These are phyloP conservation scores for Zeugodacus cucurbitae DNA, from an alignment of 1,140 invertebrate genomes.

Conservation along the genomic window DNA sequence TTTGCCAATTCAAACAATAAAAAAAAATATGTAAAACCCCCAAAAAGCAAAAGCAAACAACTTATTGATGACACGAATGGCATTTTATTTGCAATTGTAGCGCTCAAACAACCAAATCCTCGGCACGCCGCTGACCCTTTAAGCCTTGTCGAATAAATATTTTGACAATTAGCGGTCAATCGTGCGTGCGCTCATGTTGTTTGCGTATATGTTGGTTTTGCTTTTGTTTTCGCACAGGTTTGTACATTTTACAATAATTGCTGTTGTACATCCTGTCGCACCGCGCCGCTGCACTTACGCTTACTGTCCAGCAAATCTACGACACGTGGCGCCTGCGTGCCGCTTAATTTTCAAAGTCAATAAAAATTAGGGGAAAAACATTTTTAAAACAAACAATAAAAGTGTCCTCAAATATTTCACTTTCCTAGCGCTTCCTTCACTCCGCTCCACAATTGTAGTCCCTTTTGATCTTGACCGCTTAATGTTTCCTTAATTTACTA, in stretches of 20 bases:
- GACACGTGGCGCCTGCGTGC: constrained; percentile 38
- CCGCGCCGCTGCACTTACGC: background rate
- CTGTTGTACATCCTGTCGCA: background rate
- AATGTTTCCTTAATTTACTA: constrained; percentile 31
- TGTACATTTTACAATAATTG: background rate
- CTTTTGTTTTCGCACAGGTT: background rate
- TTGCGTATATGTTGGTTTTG: background rate
- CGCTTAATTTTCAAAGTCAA: constrained; percentile 34
- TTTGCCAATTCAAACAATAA: constrained; percentile 17
- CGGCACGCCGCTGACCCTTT: no score
- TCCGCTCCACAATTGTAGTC: background rate
- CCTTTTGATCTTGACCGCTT: background rate
- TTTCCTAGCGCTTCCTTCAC: background rate
- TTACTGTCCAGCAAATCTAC: constrained; percentile 12
- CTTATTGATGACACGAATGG: background rate
- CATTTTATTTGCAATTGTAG: background rate
- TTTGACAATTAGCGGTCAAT: constrained; percentile 41
- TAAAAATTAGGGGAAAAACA: background rate
- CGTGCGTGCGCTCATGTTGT: background rate
- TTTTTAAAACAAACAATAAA: background rate
- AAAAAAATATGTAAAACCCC: background rate
- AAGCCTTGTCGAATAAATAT: constrained; percentile 21
- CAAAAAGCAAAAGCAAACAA: background rate
- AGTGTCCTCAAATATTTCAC: background rate
- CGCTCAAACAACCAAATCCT: background rate